Evolutionary conservation across 2,113 vertebrate species (phyloP), one percentile per base, ranked within the genome.

Genomic region (Macrotus californicus): DNA sequence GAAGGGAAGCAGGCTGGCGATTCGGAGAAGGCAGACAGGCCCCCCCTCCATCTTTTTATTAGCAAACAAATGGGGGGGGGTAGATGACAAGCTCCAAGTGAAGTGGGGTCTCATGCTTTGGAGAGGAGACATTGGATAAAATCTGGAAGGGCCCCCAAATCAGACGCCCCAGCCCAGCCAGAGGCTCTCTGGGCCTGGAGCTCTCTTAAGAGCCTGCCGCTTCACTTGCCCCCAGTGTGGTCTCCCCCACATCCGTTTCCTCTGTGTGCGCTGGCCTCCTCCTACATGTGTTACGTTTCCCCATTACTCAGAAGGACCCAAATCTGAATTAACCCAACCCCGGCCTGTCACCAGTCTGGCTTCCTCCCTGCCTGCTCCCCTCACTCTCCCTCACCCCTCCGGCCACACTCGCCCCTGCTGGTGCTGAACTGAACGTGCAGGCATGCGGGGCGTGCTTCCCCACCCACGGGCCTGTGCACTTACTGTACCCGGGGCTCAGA

Each of bases 21-120:
- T 87, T 64, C 14, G 5, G 39, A 70, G 90, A 91, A 94, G 54
- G 90, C 89, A 94, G 97, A 94, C 95, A 97, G 94, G 11, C 13
- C n/a, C 59, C 64, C 69, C 59, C 84, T 22, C n/a, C 72, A 76
- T 12, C 94, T 69, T 94, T 93, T 85, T 96, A 95, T 96, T 95
- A 97, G 91, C 96, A 97, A 97, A 97, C 96, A 97, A 95, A 85
- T n/a, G 24, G 73, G 48, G 90, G 85, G 48, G 43, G 79, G 56
- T 31, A 41, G 50, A 52, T 88, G 94, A 96, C 96, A 52, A 64
- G 54, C 56, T 79, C 54, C 93, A 41, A 84, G 73, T 43, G 69
- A 89, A 94, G 76, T 3, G 77, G 66, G 13, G 43, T 39, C 86
- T 96, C 41, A 5, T 0, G 54, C 41, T 86, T 29, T 82, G 24